A percentile compares a stretch with the other conserved stretches of the same genome.
Evolutionary conservation across 1,140 invertebrate genomes (phyloP).

Genomic region (Cheumatopsyche charites): DNA sequence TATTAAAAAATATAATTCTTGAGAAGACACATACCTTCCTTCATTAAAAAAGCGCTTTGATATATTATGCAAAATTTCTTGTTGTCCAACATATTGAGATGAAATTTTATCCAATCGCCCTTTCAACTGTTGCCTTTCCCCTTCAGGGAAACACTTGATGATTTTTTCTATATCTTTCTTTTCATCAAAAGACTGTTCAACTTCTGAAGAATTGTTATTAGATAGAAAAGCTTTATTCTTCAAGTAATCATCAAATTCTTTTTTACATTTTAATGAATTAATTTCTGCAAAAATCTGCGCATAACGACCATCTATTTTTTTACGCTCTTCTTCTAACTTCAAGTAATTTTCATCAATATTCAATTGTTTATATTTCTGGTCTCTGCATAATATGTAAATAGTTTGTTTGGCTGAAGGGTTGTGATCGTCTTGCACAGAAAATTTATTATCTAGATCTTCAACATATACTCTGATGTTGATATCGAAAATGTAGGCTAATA

Average conservation of each 20-base stretch:
- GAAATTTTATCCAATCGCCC: background rate
- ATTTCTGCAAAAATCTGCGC: background rate
- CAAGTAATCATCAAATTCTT: background rate
- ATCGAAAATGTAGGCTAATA: conserved; percentile 9
- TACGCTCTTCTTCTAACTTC: background rate
- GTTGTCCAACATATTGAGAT: conserved; percentile 3
- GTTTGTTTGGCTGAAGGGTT: background rate
- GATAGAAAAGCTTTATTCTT: background rate
- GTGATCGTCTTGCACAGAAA: background rate
- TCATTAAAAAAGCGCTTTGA: background rate
- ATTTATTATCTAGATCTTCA: background rate
- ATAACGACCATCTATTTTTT: background rate
- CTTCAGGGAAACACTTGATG: background rate
- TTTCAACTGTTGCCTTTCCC: background rate
- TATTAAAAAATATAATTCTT: background rate
- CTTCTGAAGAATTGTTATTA: background rate
- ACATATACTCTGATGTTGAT: background rate
- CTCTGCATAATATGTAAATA: background rate
- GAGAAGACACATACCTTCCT: background rate
- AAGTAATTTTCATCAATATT: background rate
- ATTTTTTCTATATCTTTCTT: background rate
- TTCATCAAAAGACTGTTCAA: background rate
- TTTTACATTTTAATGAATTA: background rate
- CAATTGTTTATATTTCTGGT: background rate
- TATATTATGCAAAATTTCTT: background rate